Evolutionary conservation across 2,888 invertebrate genomes (phyloP), one percentile per base, ranked within the genome.

Genomic region (Operophtera brumata): DNA sequence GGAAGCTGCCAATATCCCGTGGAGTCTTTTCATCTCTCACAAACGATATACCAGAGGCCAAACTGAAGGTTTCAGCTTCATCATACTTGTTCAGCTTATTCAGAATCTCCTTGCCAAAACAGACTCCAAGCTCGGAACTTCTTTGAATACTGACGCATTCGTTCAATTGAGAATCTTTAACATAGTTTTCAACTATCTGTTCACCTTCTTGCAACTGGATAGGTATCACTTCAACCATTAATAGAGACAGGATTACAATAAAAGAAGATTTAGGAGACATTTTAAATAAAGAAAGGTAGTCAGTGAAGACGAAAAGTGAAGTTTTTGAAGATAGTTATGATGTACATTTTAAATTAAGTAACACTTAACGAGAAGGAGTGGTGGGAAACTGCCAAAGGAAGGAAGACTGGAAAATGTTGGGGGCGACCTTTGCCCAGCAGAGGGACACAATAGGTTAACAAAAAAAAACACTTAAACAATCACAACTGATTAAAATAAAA

Each of bases 81-180:
- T 95, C 94, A 61, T 93, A 91, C 46, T 91, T 88, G 68, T 93
- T 94, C 9, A 95, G 76, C 59, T 92, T 92, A 65, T 89, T 91
- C 13, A 95, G 74, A 6, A 94, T 89, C n/a, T 94, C 94, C 26
- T 93, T 92, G 0, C 94, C 94, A 47, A 94, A 86, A 78, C 95
- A 95, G 56, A 93, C 93, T 34, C 92, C 87, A 8, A 92, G 66
- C 57, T 91, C 90, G 1, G 87, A 75, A 52, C 89, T 78, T 47
- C 85, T 77, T 50, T 82, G 74, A 1, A 72, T 76, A 69, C 75
- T 82, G 14, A 90, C 66, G 69, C 90, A 90, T 65, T 87, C 76
- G 61, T 90, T 88, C n/a, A 89, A 69, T 3, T 82, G 73, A 1
- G 82, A 78, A 55, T 75, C 66, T 41, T 80, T 81, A 0, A 85